Evolutionary conservation across 1,140 invertebrate genomes (phyloP).

Genomic region (Cydia strobilella): DNA sequence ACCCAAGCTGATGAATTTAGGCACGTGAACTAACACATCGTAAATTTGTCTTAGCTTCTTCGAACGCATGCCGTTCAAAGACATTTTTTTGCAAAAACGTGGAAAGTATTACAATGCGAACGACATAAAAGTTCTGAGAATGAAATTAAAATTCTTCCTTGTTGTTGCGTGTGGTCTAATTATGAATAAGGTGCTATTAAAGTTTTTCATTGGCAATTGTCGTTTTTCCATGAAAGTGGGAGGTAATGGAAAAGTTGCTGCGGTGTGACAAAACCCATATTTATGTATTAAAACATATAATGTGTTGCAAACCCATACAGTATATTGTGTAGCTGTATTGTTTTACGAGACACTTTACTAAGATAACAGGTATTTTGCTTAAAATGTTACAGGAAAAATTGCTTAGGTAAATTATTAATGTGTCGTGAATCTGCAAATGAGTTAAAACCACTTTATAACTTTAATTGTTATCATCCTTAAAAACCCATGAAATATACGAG

Average conservation of each 20-base stretch:
- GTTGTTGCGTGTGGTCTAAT: conserved; percentile 75
- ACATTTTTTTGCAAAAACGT: conserved; percentile 68
- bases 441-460: no score
- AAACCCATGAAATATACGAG: no score
- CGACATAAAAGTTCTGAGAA: conserved; percentile 70
- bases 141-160: conserved; percentile 70
- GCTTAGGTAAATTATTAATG: no score
- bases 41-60: conserved; percentile 59
- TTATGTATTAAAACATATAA: no score
- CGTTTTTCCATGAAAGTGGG: conserved; percentile 50
- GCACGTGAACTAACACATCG: conserved; percentile 69
- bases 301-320: no score
- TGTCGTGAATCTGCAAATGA: no score
- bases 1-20: conserved; percentile 68
- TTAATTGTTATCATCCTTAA: no score
- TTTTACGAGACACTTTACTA: no score
- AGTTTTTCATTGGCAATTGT: conserved; percentile 46
- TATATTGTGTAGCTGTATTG: no score
- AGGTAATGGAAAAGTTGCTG: conserved; percentile 52
- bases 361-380: no score
- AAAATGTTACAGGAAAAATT: no score
- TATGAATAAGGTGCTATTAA: conserved; percentile 61
- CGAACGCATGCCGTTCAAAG: conserved; percentile 69
- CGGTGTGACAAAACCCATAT: neutral
- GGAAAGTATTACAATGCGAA: conserved; percentile 64